phyloP scores from a whole-genome alignment of 2,113 vertebrate species.

The Callithrix jacchus region DNA sequence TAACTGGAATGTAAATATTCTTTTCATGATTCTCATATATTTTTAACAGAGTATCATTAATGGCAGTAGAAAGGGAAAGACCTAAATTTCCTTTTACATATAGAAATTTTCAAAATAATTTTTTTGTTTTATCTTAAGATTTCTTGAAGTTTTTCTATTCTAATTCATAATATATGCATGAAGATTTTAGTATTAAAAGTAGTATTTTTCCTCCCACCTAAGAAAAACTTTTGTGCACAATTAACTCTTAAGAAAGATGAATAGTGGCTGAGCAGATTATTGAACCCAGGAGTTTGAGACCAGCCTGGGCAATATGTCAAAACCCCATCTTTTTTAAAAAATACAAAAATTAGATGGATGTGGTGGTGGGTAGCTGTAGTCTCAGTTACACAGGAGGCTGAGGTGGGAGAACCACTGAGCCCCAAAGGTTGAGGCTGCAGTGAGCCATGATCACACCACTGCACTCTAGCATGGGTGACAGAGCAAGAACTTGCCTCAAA shows the following conservation, averaged over 20 bases:
- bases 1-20: neutral
- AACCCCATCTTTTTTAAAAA: too few species aligned
- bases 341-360: too few species aligned
- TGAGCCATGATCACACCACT: too few species aligned
- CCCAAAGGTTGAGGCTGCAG: too few species aligned
- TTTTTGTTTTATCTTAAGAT: neutral
- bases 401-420: too few species aligned
- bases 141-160: neutral
- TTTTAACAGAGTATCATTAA: neutral
- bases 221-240: neutral
- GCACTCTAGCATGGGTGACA: too few species aligned
- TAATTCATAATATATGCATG: neutral
- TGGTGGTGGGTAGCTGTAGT: too few species aligned
- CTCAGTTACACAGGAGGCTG: too few species aligned
- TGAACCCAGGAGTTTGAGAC: too few species aligned
- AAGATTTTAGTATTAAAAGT: neutral
- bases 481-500: too few species aligned
- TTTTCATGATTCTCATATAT: neutral
- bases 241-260: neutral
- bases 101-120: neutral
- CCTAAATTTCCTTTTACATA: neutral
- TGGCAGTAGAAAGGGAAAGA: neutral
- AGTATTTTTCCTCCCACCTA: neutral
- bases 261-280: too few species aligned
- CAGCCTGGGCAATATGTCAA: too few species aligned